Conservation (phyloP, 2,797 vertebrate species). For the Squalus acanthias region DNA sequence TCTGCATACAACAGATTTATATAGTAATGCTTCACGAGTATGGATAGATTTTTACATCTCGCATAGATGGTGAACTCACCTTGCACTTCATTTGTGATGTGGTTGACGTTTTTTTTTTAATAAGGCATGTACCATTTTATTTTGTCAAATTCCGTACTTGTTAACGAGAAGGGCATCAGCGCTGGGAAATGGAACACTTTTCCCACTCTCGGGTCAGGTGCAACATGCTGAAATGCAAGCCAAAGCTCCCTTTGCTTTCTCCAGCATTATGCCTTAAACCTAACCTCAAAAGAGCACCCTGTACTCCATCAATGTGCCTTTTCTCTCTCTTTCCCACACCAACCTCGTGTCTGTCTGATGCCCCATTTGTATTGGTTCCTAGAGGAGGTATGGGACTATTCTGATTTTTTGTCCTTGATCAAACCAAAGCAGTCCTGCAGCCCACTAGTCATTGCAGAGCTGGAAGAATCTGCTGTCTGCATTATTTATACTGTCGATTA, state of each 20-base stretch:
- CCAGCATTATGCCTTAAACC: background rate
- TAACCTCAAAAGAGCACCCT: background rate
- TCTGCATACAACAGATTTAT: background rate
- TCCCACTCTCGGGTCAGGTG: background rate
- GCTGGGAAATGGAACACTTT: background rate
- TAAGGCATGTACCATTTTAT: too few species aligned
- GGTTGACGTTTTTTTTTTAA: background rate
- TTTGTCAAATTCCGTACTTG: background rate
- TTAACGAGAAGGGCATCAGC: background rate
- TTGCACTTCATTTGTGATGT: background rate
- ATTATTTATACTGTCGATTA: slow-evolving; percentile 7
- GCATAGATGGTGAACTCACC: background rate
- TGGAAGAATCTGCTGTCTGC: background rate
- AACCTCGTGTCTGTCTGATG: background rate
- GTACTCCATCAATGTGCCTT: background rate
- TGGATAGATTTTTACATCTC: background rate
- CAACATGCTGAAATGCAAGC: background rate
- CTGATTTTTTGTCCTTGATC: background rate
- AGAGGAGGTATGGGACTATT: background rate
- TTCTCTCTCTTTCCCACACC: background rate
- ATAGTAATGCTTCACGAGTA: background rate
- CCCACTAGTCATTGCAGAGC: background rate
- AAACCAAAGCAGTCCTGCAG: background rate
- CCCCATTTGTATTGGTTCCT: background rate
- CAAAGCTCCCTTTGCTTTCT: background rate